Evolutionary conservation across 2,113 vertebrate species (phyloP), one percentile per base, ranked within the genome.

Genomic region (Melanerpes formicivorus): DNA sequence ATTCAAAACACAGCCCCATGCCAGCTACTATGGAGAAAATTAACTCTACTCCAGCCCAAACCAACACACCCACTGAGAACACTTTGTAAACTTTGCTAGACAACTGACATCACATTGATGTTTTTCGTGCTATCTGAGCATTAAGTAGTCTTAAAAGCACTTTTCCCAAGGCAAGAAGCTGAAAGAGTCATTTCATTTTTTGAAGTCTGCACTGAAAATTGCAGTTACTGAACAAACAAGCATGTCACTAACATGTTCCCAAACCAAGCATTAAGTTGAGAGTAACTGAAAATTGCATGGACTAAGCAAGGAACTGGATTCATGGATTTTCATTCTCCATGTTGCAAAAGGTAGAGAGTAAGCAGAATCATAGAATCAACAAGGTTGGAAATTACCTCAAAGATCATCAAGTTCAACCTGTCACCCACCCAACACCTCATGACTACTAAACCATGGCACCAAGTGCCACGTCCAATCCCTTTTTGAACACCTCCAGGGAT

Each of bases 231-330:
- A 93, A 89, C 52, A 77, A 93, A 73, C 21, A 84, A 69, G 23
- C 22, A 71, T 48, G 66, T 74, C 26, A 73, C 22, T 85, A 25
- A 71, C 30, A 23, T 30, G 5, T 71, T 76, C 87, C 79, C 65
- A 92, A 80, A 1, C 42, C 60, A 59, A 70, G 16, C 60, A 86
- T 64, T 71, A 85, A 18, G 3, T 50, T 67, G 37, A 83, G 13
- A 85, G 72, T 69, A 83, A 77, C 22, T 58, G 42, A 92, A 96
- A 95, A 90, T 92, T 66, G 90, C 90, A 80, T 27, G 25, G 67
- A 87, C 48, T 85, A 85, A 85, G 42, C 56, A 89, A 60, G 74
- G 87, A 77, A 83, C 22, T 62, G 75, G 82, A 40, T 78, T 56
- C 3, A 91, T 21, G 60, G 81, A 92, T 87, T 92, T 90, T 82